Percentiles rank a stretch among this genome's conserved stretches.
Conservation (phyloP, 2,797 vertebrate species). For the Cyclura pinguis region DNA sequence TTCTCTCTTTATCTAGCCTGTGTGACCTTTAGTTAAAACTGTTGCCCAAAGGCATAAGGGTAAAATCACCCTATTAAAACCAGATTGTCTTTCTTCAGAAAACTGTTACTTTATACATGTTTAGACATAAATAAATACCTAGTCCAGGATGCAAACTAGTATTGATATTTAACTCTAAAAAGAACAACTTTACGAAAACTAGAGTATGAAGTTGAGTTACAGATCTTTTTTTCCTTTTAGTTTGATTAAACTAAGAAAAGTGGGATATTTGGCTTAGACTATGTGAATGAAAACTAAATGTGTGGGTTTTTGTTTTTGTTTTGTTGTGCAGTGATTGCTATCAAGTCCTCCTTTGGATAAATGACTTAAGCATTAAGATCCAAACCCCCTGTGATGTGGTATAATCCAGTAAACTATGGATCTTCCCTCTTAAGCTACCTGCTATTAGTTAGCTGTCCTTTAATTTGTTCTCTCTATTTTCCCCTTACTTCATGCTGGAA, state of each 20-base stretch:
- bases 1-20: constrained; percentile 18
- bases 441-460: not conserved
- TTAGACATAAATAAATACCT: not conserved
- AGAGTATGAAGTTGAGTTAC: constrained; percentile 16
- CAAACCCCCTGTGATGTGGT: not conserved
- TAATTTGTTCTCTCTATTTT: not conserved
- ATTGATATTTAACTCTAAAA: not conserved
- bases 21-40: constrained; percentile 32
- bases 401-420: not conserved
- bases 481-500: not conserved
- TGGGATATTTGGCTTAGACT: not conserved
- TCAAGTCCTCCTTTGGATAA: not conserved
- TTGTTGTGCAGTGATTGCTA: not conserved
- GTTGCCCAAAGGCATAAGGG: constrained; percentile 13
- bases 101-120: not conserved
- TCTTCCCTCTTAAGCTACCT: not conserved
- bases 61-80: constrained; percentile 36
- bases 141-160: not conserved
- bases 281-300: not conserved
- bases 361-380: not conserved
- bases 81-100: not conserved
- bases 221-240: constrained; percentile 7
- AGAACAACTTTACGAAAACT: not conserved
- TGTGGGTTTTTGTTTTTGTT: too few relatives aligned
- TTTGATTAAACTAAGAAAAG: constrained; percentile 7